Conservation (phyloP, 1,140 invertebrate genomes). For the Sarcophaga bullata region DNA sequence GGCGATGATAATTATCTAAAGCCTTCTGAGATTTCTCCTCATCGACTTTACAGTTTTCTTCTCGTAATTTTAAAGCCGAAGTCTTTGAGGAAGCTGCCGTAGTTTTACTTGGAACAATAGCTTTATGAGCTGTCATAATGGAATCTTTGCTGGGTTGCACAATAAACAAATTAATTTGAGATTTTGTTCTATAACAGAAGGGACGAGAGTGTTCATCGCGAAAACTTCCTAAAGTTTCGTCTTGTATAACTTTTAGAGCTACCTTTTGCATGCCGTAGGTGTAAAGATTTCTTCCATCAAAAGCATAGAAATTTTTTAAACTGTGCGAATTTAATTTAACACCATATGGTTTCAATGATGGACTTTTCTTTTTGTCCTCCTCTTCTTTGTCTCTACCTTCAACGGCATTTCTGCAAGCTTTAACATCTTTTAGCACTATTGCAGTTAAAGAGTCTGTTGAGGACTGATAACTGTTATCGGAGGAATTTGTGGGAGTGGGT, state of each 20-base stretch:
- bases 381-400: not conserved
- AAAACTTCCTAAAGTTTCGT: conserved; percentile 39
- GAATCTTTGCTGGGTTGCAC: not conserved
- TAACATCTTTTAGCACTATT: conserved; percentile 24
- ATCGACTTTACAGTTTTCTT: not conserved
- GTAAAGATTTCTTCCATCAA: conserved; percentile 41
- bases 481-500: not conserved
- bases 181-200: conserved; percentile 43
- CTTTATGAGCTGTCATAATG: not conserved
- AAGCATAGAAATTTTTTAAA: not conserved
- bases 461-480: not conserved
- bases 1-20: conserved; percentile 24
- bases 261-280: conserved; percentile 36
- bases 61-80: not conserved
- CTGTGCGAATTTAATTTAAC: not conserved
- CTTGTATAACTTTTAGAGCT: conserved; percentile 37
- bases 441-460: conserved; percentile 16
- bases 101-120: not conserved
- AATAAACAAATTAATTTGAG: conserved; percentile 45
- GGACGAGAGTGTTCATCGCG: conserved; percentile 44
- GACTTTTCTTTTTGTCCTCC: not conserved
- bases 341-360: not conserved
- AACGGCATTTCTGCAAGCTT: not conserved
- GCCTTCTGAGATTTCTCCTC: conserved; percentile 8
- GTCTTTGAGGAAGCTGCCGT: not conserved